phyloP scores from a whole-genome alignment of 2,888 invertebrate genomes.

The Sialis fuliginosa region DNA sequence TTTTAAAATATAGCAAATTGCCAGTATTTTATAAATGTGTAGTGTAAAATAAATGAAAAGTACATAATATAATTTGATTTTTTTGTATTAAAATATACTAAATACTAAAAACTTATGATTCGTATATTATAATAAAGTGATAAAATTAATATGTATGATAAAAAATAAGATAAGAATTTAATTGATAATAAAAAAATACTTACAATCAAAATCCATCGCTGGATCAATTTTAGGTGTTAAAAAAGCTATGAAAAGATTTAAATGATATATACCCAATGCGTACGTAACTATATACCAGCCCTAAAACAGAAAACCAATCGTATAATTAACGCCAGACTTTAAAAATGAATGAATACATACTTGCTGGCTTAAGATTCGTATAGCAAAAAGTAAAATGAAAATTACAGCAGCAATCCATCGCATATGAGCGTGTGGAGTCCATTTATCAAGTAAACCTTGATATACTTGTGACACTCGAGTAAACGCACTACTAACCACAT shows the following conservation, averaged over 20 bases:
- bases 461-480: slow-evolving; percentile 56
- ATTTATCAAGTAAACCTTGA: slow-evolving; percentile 70
- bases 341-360: slow-evolving; percentile 33
- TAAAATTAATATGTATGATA: neutral
- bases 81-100: neutral
- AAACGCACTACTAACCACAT: slow-evolving; percentile 46
- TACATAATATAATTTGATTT: too few relatives aligned
- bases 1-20: too few relatives aligned
- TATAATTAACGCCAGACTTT: slow-evolving; percentile 15
- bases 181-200: slow-evolving; percentile 14
- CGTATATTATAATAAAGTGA: slow-evolving; percentile 2
- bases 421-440: slow-evolving; percentile 64
- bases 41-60: too few relatives aligned
- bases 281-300: slow-evolving; percentile 99
- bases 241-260: slow-evolving; percentile 99
- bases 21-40: too few relatives aligned
- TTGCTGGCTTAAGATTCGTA: slow-evolving; percentile 68
- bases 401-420: slow-evolving; percentile 64
- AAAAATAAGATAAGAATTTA: slow-evolving; percentile 11
- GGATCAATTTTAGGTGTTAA: slow-evolving; percentile 99
- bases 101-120: slow-evolving; percentile 5
- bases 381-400: slow-evolving; percentile 53
- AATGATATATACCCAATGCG: slow-evolving; percentile 95
- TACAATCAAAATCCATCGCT: slow-evolving; percentile 83
- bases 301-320: slow-evolving; percentile 27